These are phyloP conservation scores for Aphidius gifuensis DNA, from an alignment of 1,140 invertebrate genomes.

Conservation along the genomic window DNA sequence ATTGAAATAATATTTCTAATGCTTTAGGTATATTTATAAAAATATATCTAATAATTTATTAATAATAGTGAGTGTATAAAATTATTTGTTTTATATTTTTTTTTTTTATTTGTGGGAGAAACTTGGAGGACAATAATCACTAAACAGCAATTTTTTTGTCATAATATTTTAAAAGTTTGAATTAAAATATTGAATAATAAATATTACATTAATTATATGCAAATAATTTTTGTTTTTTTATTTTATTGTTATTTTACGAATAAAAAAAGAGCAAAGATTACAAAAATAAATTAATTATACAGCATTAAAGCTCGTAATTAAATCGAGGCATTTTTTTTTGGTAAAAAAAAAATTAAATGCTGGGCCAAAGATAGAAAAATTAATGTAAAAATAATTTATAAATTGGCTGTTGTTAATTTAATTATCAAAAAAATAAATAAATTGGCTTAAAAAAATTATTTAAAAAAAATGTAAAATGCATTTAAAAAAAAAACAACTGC, in stretches of 20 bases:
- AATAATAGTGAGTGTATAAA: not conserved
- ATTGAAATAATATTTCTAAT: slow-evolving; percentile 5
- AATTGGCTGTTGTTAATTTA: slow-evolving; percentile 32
- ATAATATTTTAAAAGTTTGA: slow-evolving; percentile 25
- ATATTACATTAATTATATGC: slow-evolving; percentile 9
- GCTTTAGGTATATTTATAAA: slow-evolving; percentile 12
- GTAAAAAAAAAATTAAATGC: slow-evolving; percentile 27
- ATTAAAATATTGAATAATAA: slow-evolving; percentile 6
- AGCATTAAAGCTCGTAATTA: not conserved
- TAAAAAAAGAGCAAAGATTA: slow-evolving; percentile 19
- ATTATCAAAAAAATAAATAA: slow-evolving; percentile 20
- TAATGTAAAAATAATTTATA: slow-evolving; percentile 20
- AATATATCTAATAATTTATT: slow-evolving; percentile 8
- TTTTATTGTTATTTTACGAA: slow-evolving; percentile 16
- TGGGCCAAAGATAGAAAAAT: slow-evolving; percentile 25
- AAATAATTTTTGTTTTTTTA: slow-evolving; percentile 23
- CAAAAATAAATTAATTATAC: slow-evolving; percentile 11
- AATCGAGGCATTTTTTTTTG: slow-evolving; percentile 14
- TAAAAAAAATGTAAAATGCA: slow-evolving; percentile 18
- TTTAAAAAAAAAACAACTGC: slow-evolving; percentile 13
- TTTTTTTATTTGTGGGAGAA: not conserved
- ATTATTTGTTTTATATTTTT: slow-evolving; percentile 8
- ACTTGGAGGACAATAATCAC: slow-evolving; percentile 21
- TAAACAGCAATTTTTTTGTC: slow-evolving; percentile 18
- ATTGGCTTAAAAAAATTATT: slow-evolving; percentile 1